A percentile compares a stretch with the other conserved stretches of the same genome.
Conservation (phyloP, 1,140 invertebrate species). For the Chionoecetes opilio region DNA sequence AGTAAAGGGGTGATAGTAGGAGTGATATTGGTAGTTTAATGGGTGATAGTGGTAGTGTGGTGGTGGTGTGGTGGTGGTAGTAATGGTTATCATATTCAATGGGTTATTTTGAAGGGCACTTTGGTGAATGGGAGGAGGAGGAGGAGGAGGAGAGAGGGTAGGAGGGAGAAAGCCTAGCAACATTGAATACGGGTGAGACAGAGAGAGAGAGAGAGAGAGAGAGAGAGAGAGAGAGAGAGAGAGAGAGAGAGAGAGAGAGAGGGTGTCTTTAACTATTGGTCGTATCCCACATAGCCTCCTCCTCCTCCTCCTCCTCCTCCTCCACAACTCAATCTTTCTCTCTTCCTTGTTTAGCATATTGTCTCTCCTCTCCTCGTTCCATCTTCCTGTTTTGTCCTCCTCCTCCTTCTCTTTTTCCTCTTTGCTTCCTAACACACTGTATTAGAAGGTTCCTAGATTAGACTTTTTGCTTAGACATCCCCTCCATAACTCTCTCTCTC, state of each 20-base stretch:
- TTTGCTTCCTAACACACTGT: neutral
- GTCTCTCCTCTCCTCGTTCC: neutral
- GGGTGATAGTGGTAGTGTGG: neutral
- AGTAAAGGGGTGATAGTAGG: too few species aligned
- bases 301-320: neutral
- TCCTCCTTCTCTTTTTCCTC: neutral
- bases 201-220: conserved; percentile 65
- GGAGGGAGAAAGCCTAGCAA: neutral
- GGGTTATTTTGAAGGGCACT: neutral
- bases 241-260: neutral
- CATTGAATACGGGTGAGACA: neutral
- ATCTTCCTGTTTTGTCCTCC: neutral
- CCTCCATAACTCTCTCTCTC: neutral
- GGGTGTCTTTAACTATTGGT: neutral
- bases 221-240: conserved; percentile 28
- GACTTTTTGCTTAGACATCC: neutral
- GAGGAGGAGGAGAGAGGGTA: neutral
- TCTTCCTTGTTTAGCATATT: neutral
- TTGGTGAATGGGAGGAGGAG: neutral
- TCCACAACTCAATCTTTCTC: neutral
- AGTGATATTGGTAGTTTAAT: too few species aligned
- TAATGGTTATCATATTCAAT: neutral
- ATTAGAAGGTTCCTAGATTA: too few species aligned
- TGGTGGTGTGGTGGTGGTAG: neutral
- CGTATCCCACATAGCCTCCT: neutral